A percentile compares a stretch with the other conserved stretches of the same genome.
phyloP scores from a whole-genome alignment of 1,140 invertebrate genomes.

The Drosophila nikananu region DNA sequence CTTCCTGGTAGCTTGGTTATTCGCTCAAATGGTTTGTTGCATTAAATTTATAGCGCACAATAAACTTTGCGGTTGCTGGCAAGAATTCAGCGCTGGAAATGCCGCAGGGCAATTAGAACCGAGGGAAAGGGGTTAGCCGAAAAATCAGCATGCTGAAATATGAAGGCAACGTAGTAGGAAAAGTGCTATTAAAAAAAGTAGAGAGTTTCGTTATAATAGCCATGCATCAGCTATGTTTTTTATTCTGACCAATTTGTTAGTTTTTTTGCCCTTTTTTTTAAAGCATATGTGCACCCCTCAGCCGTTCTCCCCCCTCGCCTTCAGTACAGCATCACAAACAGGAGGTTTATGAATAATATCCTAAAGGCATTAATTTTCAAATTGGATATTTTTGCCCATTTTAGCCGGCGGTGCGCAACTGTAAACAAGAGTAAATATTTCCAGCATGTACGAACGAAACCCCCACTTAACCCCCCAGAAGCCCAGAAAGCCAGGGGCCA shows the following conservation, averaged over 20 bases:
- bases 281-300: slow-evolving; percentile 6
- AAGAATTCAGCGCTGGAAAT: slow-evolving; percentile 67
- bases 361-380: slow-evolving; percentile 82
- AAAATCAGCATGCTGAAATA: slow-evolving; percentile 73
- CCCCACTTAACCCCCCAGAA: slow-evolving; percentile 1
- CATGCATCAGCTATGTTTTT: slow-evolving; percentile 51
- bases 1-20: slow-evolving; percentile 12
- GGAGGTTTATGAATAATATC: slow-evolving; percentile 82
- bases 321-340: slow-evolving; percentile 36
- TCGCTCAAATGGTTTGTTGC: slow-evolving; percentile 74
- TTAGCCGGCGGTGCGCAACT: slow-evolving; percentile 67
- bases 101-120: slow-evolving; percentile 75
- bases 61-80: slow-evolving; percentile 75
- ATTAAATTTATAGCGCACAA: slow-evolving; percentile 78
- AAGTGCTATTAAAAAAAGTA: slow-evolving; percentile 16
- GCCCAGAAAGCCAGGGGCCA: slow-evolving; percentile 38
- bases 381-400: slow-evolving; percentile 82
- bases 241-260: slow-evolving; percentile 26
- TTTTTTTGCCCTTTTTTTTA: slow-evolving; percentile 18
- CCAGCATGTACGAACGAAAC: slow-evolving; percentile 22
- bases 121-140: slow-evolving; percentile 1
- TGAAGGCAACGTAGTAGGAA: slow-evolving; percentile 16
- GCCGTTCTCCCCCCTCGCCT: neutral
- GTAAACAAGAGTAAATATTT: slow-evolving; percentile 75
- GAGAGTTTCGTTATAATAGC: slow-evolving; percentile 18